These are phyloP conservation scores for Drosophila ambigua DNA, from an alignment of 1,140 invertebrate genomes.

Conservation along the genomic window DNA sequence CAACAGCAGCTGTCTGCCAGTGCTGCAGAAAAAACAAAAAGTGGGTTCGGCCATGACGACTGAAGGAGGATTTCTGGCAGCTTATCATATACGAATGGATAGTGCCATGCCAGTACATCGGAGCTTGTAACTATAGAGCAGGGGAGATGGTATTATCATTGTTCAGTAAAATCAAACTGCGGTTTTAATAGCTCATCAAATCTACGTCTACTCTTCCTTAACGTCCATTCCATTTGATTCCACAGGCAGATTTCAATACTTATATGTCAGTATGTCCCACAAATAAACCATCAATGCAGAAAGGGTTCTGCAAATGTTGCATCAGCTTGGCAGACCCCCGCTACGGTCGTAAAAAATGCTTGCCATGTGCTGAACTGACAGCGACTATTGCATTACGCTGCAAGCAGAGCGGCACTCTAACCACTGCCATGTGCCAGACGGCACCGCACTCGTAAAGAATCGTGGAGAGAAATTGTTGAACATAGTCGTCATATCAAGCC, in stretches of 20 bases:
- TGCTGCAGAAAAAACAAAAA: background rate
- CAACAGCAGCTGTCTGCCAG: slow-evolving; percentile 51
- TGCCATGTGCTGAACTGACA: slow-evolving; percentile 25
- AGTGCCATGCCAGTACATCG: too few relatives aligned
- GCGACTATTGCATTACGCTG: slow-evolving; percentile 48
- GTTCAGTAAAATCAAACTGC: too few relatives aligned
- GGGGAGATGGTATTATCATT: too few relatives aligned
- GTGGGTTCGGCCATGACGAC: slow-evolving; percentile 9
- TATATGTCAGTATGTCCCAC: too few relatives aligned
- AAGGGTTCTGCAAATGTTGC: background rate
- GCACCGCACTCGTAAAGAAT: slow-evolving; percentile 47
- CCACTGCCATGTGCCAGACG: background rate
- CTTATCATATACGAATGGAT: too few relatives aligned
- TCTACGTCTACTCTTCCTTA: too few relatives aligned
- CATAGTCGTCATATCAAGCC: slow-evolving; percentile 59
- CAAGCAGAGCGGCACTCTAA: background rate
- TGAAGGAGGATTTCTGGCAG: background rate
- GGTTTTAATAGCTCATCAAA: too few relatives aligned
- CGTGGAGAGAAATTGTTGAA: slow-evolving; percentile 55
- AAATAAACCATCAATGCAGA: too few relatives aligned
- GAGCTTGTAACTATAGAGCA: too few relatives aligned
- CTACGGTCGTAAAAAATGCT: slow-evolving; percentile 23
- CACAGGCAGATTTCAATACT: too few relatives aligned
- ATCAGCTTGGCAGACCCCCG: too few relatives aligned
- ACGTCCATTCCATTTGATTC: background rate